phyloP scores from a whole-genome alignment of 2,888 invertebrate species.

The Drosophila paucipuncta region DNA sequence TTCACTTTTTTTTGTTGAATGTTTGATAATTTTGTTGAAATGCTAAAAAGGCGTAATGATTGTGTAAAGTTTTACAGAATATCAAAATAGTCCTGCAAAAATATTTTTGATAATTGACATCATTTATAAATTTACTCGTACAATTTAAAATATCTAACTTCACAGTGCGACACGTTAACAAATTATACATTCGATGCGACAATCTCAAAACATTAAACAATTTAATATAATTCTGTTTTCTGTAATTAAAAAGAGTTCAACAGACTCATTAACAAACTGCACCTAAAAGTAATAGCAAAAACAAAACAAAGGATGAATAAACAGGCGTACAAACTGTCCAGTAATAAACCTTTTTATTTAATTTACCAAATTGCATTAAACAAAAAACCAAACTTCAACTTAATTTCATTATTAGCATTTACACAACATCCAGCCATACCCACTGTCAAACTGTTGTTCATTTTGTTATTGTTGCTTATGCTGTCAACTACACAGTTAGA shows the following conservation, averaged over 20 bases:
- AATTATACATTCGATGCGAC: conserved; percentile 13
- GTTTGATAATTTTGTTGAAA: conserved; percentile 5
- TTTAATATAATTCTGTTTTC: conserved; percentile 42
- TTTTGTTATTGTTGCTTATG: conserved; percentile 13
- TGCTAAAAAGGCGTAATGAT: conserved; percentile 23
- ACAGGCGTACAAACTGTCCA: conserved; percentile 44
- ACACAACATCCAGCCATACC: conserved; percentile 27
- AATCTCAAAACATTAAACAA: conserved; percentile 28
- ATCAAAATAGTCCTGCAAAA: not conserved
- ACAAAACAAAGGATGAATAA: conserved; percentile 41
- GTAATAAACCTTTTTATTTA: conserved; percentile 81
- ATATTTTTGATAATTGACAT: conserved; percentile 1
- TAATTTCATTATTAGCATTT: conserved; percentile 73
- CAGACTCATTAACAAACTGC: conserved; percentile 62
- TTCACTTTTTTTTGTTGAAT: conserved; percentile 4
- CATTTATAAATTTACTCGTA: conserved; percentile 32
- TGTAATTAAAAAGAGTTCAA: conserved; percentile 71
- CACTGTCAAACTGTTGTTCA: conserved; percentile 5
- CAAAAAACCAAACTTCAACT: conserved; percentile 77
- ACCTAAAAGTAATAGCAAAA: conserved; percentile 31
- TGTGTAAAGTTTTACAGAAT: not conserved
- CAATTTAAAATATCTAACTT: conserved; percentile 9
- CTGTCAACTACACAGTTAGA: conserved; percentile 39
- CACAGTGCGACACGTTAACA: not conserved
- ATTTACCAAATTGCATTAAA: conserved; percentile 68